Conservation (phyloP, 2,113 vertebrate genomes). For the Aythya baeri region DNA sequence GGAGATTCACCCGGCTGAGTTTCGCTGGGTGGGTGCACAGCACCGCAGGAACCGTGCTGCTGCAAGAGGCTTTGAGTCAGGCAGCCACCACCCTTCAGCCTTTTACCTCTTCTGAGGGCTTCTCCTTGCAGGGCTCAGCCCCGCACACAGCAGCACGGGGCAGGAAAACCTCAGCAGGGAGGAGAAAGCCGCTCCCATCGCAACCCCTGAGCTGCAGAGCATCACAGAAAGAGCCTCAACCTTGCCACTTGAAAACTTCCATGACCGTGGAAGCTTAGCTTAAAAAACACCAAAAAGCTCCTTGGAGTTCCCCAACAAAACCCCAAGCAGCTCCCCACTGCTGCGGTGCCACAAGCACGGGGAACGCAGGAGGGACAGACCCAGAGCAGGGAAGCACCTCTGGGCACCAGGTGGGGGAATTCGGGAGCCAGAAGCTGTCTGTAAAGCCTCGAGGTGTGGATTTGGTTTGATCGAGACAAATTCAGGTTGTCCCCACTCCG, state of each 20-base stretch:
- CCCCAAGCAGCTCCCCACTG: background rate
- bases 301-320: background rate
- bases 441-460: background rate
- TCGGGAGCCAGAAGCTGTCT: background rate
- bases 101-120: background rate
- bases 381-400: background rate
- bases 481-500: background rate
- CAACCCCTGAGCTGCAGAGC: background rate
- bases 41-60: background rate
- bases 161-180: background rate
- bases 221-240: background rate
- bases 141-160: background rate
- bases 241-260: background rate
- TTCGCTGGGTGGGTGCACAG: background rate
- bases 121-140: background rate
- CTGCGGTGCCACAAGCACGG: background rate
- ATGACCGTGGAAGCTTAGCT: background rate
- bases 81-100: background rate
- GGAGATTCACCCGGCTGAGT: background rate
- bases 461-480: background rate
- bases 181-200: background rate
- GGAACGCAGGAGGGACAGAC: background rate
- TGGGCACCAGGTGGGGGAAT: background rate
- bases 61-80: background rate
- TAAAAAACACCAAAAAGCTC: background rate